phyloP scores from a whole-genome alignment of 1,140 invertebrate genomes.

The Berghia stephanieae region DNA sequence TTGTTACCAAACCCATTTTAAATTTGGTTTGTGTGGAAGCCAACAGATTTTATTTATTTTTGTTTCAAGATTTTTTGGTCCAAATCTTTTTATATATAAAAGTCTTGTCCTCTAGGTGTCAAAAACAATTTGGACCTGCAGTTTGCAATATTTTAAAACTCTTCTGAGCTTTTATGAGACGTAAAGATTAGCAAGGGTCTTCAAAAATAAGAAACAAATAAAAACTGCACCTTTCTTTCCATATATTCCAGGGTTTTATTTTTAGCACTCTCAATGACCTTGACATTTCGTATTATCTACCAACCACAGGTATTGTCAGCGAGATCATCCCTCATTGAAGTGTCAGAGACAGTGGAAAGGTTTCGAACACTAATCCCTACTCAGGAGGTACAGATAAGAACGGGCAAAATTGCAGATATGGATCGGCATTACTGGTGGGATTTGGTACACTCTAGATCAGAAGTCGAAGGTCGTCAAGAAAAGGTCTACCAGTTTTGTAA shows the following conservation, averaged over 20 bases:
- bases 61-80: no score
- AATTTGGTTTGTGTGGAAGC: no score
- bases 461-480: conserved; percentile 91
- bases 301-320: conserved; percentile 29
- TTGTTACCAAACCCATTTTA: no score
- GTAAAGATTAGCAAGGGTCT: no score
- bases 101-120: no score
- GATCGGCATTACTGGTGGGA: conserved; percentile 97
- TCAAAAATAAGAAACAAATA: no score
- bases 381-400: conserved; percentile 93
- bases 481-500: conserved; percentile 97
- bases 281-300: background rate
- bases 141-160: no score
- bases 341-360: conserved; percentile 44
- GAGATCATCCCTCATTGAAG: conserved; percentile 36
- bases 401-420: conserved; percentile 85
- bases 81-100: no score
- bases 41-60: no score
- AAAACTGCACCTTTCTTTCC: background rate
- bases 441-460: conserved; percentile 91
- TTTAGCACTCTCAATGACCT: conserved; percentile 13
- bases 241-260: background rate
- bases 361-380: conserved; percentile 83
- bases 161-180: no score
- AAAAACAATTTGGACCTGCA: no score